These are phyloP conservation scores for Zaprionus tsacasi DNA, from an alignment of 1,140 invertebrate genomes.

Conservation along the genomic window DNA sequence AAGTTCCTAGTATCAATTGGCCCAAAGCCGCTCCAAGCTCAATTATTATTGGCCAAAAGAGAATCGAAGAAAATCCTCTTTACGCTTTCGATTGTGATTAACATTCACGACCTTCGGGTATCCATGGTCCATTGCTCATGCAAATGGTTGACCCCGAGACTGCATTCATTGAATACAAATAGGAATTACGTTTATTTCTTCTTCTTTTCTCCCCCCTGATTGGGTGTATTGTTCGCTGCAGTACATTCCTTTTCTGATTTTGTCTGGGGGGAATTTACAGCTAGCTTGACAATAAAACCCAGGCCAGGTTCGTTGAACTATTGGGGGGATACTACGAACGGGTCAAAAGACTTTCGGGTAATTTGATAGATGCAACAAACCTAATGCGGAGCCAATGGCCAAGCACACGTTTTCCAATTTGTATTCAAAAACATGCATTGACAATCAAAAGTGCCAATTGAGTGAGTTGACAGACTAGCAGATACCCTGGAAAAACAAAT, in stretches of 20 bases:
- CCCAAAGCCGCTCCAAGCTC: neutral
- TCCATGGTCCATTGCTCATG: neutral
- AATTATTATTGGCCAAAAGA: neutral
- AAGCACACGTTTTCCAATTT: constrained; percentile 2
- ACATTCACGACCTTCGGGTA: constrained; percentile 8
- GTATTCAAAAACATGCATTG: constrained; percentile 8
- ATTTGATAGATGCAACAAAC: constrained; percentile 37
- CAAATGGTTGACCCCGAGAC: neutral
- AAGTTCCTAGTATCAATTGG: neutral
- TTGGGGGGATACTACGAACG: neutral
- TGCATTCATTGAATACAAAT: constrained; percentile 31
- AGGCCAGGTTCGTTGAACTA: constrained; percentile 36
- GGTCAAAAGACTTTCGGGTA: constrained; percentile 36
- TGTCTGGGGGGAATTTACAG: neutral
- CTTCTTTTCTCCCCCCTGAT: constrained; percentile 18
- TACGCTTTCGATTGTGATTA: constrained; percentile 8
- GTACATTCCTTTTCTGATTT: neutral
- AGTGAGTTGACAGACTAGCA: neutral
- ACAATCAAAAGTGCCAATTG: neutral
- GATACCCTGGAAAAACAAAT: neutral
- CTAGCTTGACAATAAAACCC: constrained; percentile 3
- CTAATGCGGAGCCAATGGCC: constrained; percentile 11
- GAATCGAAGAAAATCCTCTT: neutral
- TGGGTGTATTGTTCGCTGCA: constrained; percentile 25
- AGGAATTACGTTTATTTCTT: constrained; percentile 26